Evolutionary conservation across 2,797 vertebrate species (phyloP).

Genomic region (Gymnocypris eckloni): DNA sequence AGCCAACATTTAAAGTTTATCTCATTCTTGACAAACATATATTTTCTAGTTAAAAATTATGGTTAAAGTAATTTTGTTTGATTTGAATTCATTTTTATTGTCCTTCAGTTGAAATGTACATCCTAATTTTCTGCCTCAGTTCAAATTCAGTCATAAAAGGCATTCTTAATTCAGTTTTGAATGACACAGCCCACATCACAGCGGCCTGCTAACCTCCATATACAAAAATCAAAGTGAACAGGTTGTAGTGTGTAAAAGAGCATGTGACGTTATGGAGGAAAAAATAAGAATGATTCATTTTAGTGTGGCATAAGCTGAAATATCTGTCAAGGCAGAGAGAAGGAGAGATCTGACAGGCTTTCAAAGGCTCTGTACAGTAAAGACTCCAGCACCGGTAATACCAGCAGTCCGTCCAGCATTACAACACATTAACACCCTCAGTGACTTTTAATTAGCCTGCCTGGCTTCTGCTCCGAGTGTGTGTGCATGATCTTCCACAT

Average conservation of each 20-base stretch:
- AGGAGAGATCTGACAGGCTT: conserved; percentile 32
- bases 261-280: background rate
- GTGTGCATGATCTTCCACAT: conserved; percentile 46
- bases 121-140: background rate
- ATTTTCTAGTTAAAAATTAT: background rate
- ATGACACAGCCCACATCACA: background rate
- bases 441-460: conserved; percentile 69
- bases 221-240: conserved; percentile 28
- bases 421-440: conserved; percentile 65
- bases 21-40: background rate
- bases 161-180: background rate
- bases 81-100: background rate
- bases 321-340: background rate
- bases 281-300: conserved; percentile 9
- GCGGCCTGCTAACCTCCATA: background rate
- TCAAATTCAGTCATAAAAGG: background rate
- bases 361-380: conserved; percentile 40
- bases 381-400: conserved; percentile 20
- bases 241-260: conserved; percentile 44
- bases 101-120: background rate
- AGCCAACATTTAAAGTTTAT: background rate
- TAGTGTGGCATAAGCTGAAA: conserved; percentile 19
- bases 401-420: conserved; percentile 42
- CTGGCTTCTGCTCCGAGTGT: conserved; percentile 25
- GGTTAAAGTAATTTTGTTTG: background rate